Evolutionary conservation across 1,140 invertebrate species (phyloP).

Genomic region (Thrips palmi): DNA sequence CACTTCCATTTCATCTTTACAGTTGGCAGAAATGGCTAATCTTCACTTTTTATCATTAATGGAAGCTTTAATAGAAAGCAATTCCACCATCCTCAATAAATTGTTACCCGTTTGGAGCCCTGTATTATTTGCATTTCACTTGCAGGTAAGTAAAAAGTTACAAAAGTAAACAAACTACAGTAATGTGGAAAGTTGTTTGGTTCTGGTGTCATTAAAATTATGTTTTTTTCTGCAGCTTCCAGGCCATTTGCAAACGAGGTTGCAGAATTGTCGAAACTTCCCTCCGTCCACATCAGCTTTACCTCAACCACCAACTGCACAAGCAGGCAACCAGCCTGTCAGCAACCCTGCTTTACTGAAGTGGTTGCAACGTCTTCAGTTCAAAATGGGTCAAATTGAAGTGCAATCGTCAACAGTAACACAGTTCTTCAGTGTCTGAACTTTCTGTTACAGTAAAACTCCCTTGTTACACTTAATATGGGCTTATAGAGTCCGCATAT

Average conservation of each 20-base stretch:
- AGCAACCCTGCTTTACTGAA: slow-evolving; percentile 34
- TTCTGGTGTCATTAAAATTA: slow-evolving; percentile 10
- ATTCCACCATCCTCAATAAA: slow-evolving; percentile 78
- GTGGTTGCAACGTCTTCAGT: slow-evolving; percentile 85
- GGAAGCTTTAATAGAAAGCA: slow-evolving; percentile 88
- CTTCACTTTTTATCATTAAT: slow-evolving; percentile 89
- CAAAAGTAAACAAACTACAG: slow-evolving; percentile 1
- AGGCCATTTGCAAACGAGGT: slow-evolving; percentile 70
- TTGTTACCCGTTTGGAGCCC: slow-evolving; percentile 76
- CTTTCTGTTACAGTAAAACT: neutral
- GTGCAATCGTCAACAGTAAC: slow-evolving; percentile 83
- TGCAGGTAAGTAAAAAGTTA: slow-evolving; percentile 38
- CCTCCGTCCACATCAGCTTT: slow-evolving; percentile 27
- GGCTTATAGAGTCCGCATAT: too few species aligned
- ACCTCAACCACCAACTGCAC: slow-evolving; percentile 3
- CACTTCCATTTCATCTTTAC: slow-evolving; percentile 16
- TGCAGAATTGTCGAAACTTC: slow-evolving; percentile 74
- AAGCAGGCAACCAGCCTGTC: slow-evolving; percentile 5
- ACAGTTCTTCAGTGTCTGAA: slow-evolving; percentile 67
- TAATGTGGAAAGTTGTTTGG: slow-evolving; percentile 1
- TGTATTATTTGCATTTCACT: slow-evolving; percentile 73
- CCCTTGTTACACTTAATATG: too few species aligned
- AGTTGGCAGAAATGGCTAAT: slow-evolving; percentile 95
- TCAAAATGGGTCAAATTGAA: slow-evolving; percentile 97
- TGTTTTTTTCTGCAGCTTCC: slow-evolving; percentile 47